Conservation (phyloP, 1,140 invertebrate genomes). For the Capitella teleta region DNA sequence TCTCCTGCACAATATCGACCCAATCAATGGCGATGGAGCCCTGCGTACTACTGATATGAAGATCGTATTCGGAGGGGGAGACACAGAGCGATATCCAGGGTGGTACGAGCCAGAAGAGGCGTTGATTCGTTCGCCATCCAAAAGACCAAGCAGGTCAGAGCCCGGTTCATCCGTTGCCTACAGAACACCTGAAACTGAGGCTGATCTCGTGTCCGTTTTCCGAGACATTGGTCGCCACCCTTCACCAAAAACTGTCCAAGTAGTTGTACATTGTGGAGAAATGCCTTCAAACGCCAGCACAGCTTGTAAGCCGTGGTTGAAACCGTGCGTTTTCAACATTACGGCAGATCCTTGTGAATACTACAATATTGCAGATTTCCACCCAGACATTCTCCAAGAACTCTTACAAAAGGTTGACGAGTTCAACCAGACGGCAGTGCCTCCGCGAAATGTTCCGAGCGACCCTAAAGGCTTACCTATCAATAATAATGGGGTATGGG, state of each 20-base stretch:
- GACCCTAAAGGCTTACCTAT: conserved; percentile 60
- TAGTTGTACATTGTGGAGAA: neutral
- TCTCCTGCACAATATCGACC: conserved; percentile 81
- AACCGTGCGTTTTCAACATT: conserved; percentile 70
- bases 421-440: conserved; percentile 57
- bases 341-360: conserved; percentile 70
- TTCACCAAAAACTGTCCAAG: neutral
- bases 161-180: neutral
- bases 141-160: neutral
- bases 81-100: conserved; percentile 4
- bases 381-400: conserved; percentile 19
- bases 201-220: neutral
- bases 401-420: conserved; percentile 36
- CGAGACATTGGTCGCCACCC: neutral
- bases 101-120: conserved; percentile 8
- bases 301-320: conserved; percentile 51
- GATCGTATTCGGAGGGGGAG: conserved; percentile 61
- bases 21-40: conserved; percentile 57
- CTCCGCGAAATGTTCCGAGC: conserved; percentile 56
- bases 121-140: no score
- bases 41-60: conserved; percentile 69
- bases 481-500: conserved; percentile 19
- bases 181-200: neutral
- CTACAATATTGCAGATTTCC: conserved; percentile 58
- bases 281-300: conserved; percentile 26